Base-by-base conservation (phyloP, 1,140 invertebrate species). In the Cydia strobilella region DNA sequence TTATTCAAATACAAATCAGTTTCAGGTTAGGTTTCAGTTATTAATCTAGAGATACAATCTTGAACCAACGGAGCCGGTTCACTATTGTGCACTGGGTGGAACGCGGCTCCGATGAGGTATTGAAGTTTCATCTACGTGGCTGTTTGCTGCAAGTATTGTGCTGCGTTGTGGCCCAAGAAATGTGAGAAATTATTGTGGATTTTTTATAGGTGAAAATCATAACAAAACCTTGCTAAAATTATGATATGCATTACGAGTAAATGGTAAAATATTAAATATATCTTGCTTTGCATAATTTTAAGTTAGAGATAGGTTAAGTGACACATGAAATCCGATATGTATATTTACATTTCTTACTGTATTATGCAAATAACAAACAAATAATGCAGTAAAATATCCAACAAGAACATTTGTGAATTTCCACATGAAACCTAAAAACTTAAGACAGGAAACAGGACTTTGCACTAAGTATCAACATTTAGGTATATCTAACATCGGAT, bases 81-180 rank as follows among this genome's bases (percentile, higher is more conserved):
- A 69, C 31, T 35, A 69, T 69, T 35, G 65, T 27, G 27, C 35
- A 69, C n/a, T 15, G 31, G 18, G 35, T 39, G 15, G 65, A 69
- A 39, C 15, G 13, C 65, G 31, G 35, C 25, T 35, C 15, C 51
- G 69, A 72, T 51, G 66, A 75, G 65, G 66, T 75, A 76, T 76
- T 76, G 71, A 62, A 76, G 59, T 76, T 76, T 73, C 75, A 73
- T 76, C 73, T 76, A 72, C 27, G 31, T 12, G 23, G 69, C 39
- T 35, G 27, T 18, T n/a, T 69, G 31, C 35, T 18, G 65, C 27
- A 18, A 35, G 39, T 65, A 76, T 76, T 73, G 75, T 73, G 71
- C 23, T 31, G 4, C 66, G 27, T 69, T 31, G 27, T 35, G 65
- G 65, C 27, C 27, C 65, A 69, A 69, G 65, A 35, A 35, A 69